phyloP scores from a whole-genome alignment of 2,888 invertebrate species.

The Salpingus planirostris region DNA sequence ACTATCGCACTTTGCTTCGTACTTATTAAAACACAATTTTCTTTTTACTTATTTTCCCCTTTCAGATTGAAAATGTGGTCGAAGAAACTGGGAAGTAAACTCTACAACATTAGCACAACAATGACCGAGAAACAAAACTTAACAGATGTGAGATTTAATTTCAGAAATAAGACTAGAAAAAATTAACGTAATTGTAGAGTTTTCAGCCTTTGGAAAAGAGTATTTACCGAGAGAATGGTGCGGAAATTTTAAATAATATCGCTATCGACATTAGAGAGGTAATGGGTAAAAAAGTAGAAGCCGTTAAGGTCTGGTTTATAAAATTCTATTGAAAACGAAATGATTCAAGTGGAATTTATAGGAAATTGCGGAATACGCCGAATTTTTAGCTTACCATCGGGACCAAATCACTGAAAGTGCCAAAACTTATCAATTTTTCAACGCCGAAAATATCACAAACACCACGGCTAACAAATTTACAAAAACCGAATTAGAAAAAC shows the following conservation, averaged over 20 bases:
- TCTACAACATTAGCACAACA: slow-evolving; percentile 66
- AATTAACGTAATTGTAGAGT: too few species aligned
- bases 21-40: too few species aligned
- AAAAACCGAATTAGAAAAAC: too few species aligned
- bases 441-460: slow-evolving; percentile 56
- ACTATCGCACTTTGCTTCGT: too few species aligned
- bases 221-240: slow-evolving; percentile 42
- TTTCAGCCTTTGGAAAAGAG: slow-evolving; percentile 25
- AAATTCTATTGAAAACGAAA: slow-evolving; percentile 3
- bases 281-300: slow-evolving; percentile 78
- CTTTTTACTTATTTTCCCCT: slow-evolving; percentile 10
- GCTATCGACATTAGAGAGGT: slow-evolving; percentile 72
- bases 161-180: too few species aligned
- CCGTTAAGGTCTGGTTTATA: slow-evolving; percentile 56
- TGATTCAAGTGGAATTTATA: slow-evolving; percentile 18
- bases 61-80: slow-evolving; percentile 69
- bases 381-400: slow-evolving; percentile 31
- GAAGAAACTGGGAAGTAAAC: slow-evolving; percentile 63
- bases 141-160: slow-evolving; percentile 62
- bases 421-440: slow-evolving; percentile 55
- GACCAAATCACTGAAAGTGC: slow-evolving; percentile 33
- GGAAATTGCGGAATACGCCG: slow-evolving; percentile 36
- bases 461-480: too few species aligned
- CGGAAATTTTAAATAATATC: slow-evolving; percentile 67
- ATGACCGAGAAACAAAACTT: slow-evolving; percentile 69